Evolutionary conservation across 2,113 vertebrate genomes (phyloP).

Genomic region (Gorsachius goisagi): DNA sequence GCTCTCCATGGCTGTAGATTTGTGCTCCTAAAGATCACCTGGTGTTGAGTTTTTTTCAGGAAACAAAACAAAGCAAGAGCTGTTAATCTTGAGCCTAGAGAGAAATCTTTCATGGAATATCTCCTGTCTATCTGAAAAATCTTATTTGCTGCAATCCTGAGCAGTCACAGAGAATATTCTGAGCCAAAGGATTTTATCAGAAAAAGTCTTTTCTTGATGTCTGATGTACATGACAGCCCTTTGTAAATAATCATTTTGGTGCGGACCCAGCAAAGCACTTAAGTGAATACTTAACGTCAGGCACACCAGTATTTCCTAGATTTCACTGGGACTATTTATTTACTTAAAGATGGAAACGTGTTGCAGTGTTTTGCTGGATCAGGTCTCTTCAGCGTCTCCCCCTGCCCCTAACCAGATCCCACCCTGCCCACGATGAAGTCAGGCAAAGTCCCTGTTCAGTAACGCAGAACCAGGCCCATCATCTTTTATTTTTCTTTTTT

Average conservation of each 20-base stretch:
- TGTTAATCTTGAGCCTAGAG: background rate
- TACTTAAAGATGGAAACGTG: background rate
- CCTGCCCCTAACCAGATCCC: background rate
- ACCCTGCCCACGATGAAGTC: background rate
- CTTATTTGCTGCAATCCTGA: background rate
- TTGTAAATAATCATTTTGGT: background rate
- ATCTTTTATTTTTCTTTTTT: background rate
- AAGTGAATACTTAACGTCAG: conserved; percentile 8
- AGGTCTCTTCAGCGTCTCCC: background rate
- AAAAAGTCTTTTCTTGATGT: background rate
- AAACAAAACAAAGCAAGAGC: background rate
- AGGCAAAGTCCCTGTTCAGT: background rate
- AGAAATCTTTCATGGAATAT: background rate
- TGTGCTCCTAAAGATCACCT: background rate
- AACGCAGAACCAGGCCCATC: accelerated
- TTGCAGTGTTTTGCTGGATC: background rate
- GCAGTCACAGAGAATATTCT: background rate
- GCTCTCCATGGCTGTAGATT: background rate
- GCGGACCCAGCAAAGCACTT: conserved; percentile 50
- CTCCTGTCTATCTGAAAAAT: background rate
- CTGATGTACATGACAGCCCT: background rate
- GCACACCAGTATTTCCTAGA: conserved; percentile 7
- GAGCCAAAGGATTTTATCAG: conserved; percentile 21
- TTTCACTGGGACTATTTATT: background rate
- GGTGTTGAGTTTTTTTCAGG: background rate